Evolutionary conservation across 2,888 invertebrate species (phyloP).

Genomic region (Tillus elongatus): DNA sequence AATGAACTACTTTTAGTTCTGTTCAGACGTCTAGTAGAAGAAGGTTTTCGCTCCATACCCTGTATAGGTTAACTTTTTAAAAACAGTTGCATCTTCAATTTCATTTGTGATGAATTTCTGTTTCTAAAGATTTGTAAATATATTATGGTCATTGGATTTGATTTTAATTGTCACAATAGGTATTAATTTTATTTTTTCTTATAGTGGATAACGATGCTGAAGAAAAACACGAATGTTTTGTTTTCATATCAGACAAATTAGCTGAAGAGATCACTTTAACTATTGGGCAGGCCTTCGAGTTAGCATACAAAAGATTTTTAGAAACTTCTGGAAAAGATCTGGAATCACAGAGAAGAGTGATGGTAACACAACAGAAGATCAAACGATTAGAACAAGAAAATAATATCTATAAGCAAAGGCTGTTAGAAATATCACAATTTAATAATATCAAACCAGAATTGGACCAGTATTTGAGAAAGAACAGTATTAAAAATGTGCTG

Average conservation of each 20-base stretch:
- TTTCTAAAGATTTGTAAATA: too few relatives aligned
- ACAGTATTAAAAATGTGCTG: slow-evolving; percentile 46
- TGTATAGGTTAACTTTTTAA: too few relatives aligned
- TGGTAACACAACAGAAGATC: slow-evolving; percentile 75
- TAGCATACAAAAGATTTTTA: slow-evolving; percentile 90
- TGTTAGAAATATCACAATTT: slow-evolving; percentile 55
- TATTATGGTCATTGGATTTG: not conserved
- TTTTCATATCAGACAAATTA: slow-evolving; percentile 93
- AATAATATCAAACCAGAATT: slow-evolving; percentile 46
- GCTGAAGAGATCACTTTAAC: slow-evolving; percentile 97
- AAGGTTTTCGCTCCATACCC: too few relatives aligned
- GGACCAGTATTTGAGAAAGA: slow-evolving; percentile 44
- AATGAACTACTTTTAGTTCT: too few relatives aligned
- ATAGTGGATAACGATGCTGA: slow-evolving; percentile 46
- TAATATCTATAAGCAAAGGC: slow-evolving; percentile 68
- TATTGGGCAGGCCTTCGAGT: slow-evolving; percentile 96
- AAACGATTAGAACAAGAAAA: slow-evolving; percentile 81
- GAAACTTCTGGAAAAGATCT: slow-evolving; percentile 85
- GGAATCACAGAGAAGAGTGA: slow-evolving; percentile 70
- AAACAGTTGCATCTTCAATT: too few relatives aligned
- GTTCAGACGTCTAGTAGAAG: too few relatives aligned
- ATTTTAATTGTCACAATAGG: not conserved
- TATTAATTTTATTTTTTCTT: slow-evolving; percentile 13
- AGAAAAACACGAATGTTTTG: slow-evolving; percentile 90
- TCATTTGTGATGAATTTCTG: too few relatives aligned